These are phyloP conservation scores for Botia kubotai DNA, from an alignment of 2,797 vertebrate species.

Conservation along the genomic window DNA sequence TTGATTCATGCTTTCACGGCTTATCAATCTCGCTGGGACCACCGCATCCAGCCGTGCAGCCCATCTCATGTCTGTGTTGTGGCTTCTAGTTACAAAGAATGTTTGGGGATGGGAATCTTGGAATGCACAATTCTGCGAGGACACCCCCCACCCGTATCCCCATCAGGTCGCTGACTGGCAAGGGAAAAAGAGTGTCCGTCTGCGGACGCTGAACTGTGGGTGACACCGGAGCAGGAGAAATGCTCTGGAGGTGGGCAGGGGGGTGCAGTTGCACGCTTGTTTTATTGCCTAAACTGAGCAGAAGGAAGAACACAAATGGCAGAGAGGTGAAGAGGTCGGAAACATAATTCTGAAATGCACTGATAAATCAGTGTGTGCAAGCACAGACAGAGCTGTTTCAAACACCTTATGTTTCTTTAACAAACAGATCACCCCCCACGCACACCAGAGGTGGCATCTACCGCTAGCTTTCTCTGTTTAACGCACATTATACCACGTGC, in stretches of 20 bases:
- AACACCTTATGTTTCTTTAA: slow-evolving; percentile 77
- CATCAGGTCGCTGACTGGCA: slow-evolving; percentile 11
- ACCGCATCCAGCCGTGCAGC: not conserved
- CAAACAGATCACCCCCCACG: slow-evolving; percentile 62
- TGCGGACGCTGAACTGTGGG: slow-evolving; percentile 65
- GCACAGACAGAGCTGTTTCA: slow-evolving; percentile 54
- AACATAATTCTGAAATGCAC: slow-evolving; percentile 79
- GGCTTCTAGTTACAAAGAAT: slow-evolving; percentile 62
- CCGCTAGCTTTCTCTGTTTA: not conserved
- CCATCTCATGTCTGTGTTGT: slow-evolving; percentile 51
- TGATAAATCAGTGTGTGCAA: slow-evolving; percentile 79
- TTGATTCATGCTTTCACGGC: slow-evolving; percentile 59
- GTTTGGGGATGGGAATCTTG: slow-evolving; percentile 48
- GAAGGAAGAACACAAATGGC: slow-evolving; percentile 78
- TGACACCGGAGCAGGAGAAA: slow-evolving; percentile 68
- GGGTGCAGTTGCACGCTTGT: slow-evolving; percentile 61
- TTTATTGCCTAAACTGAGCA: slow-evolving; percentile 77
- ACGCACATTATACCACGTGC: too few relatives aligned
- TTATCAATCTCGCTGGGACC: slow-evolving; percentile 53
- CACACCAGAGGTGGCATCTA: slow-evolving; percentile 42
- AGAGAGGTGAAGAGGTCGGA: slow-evolving; percentile 78
- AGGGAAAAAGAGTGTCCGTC: slow-evolving; percentile 37
- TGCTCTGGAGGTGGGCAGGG: slow-evolving; percentile 46
- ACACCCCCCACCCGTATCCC: slow-evolving; percentile 7
- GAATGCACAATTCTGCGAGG: slow-evolving; percentile 49